Evolutionary conservation across 1,140 invertebrate species (phyloP).

Genomic region (Eufriesea mexicana): DNA sequence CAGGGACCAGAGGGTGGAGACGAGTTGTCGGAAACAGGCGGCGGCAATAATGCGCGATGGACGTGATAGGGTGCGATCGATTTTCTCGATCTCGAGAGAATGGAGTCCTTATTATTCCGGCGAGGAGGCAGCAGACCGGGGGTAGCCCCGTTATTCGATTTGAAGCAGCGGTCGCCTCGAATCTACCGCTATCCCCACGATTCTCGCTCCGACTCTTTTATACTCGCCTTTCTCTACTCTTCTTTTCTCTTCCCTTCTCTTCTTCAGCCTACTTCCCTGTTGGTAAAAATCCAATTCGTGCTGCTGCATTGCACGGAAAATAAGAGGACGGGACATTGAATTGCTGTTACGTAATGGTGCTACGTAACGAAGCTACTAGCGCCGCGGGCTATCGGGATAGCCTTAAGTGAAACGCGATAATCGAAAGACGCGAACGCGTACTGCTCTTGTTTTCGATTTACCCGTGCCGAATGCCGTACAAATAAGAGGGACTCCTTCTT

Average conservation of each 20-base stretch:
- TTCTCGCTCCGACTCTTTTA: conserved; percentile 17
- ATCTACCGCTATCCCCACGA: conserved; percentile 14
- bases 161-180: conserved; percentile 39
- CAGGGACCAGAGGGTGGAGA: neutral
- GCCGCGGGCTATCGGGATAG: neutral
- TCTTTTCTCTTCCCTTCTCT: conserved; percentile 3
- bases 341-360: conserved; percentile 26
- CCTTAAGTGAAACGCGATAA: neutral
- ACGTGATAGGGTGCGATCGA: conserved; percentile 63
- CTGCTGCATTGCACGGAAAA: conserved; percentile 44
- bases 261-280: conserved; percentile 49
- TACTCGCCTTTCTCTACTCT: neutral
- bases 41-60: conserved; percentile 65
- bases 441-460: neutral
- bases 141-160: conserved; percentile 64
- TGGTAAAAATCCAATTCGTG: conserved; percentile 61
- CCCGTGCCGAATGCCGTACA: neutral
- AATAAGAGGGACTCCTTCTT: neutral
- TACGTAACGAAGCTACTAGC: conserved; percentile 31
- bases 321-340: conserved; percentile 39
- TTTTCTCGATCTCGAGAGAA: conserved; percentile 63
- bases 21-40: conserved; percentile 63
- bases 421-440: neutral
- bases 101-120: conserved; percentile 64
- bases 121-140: conserved; percentile 19